phyloP scores from a whole-genome alignment of 1,140 invertebrate species.

The Brachionus koreanus region DNA sequence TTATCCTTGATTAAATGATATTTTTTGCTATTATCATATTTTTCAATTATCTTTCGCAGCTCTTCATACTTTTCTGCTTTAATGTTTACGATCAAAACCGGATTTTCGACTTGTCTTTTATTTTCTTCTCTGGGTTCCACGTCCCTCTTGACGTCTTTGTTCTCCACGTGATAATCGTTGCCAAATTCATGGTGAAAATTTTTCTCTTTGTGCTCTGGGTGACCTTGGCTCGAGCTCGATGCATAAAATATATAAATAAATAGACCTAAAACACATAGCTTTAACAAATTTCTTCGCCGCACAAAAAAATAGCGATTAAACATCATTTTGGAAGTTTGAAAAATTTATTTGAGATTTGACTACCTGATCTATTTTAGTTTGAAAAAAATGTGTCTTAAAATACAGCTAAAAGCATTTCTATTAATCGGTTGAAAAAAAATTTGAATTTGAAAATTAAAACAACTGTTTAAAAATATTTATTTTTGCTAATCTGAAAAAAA shows the following conservation, averaged over 20 bases:
- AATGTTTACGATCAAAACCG: background rate
- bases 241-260: background rate
- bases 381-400: background rate
- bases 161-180: conserved; percentile 2
- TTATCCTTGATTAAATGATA: conserved; percentile 28
- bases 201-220: background rate
- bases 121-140: background rate
- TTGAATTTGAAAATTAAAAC: background rate
- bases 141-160: background rate
- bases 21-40: conserved; percentile 29
- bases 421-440: background rate
- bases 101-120: background rate
- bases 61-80: background rate
- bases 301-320: conserved; percentile 28
- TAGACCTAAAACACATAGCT: background rate
- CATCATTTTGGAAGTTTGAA: background rate
- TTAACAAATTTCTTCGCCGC: background rate
- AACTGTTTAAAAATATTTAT: background rate
- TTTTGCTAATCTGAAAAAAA: background rate
- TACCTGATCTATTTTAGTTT: background rate
- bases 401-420: background rate
- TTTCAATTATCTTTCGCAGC: conserved; percentile 1
- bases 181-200: background rate
- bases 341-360: background rate
- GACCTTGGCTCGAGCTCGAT: background rate